Evolutionary conservation across 1,140 invertebrate genomes (phyloP).

Genomic region (Drosophila mauritiana): DNA sequence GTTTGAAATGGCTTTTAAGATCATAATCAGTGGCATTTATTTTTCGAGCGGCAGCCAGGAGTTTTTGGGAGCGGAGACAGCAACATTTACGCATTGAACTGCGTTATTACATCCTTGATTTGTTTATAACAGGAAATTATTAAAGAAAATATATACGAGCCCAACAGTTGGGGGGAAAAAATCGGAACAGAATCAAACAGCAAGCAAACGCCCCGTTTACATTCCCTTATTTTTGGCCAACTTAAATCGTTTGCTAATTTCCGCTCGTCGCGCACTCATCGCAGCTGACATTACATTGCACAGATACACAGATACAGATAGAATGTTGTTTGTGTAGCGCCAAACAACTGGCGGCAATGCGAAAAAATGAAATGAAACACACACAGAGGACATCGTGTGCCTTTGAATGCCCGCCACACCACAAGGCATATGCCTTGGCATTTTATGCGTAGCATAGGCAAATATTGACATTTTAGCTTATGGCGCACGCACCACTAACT

Average conservation of each 20-base stretch:
- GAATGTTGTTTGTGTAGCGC: slow-evolving; percentile 28
- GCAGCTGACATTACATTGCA: slow-evolving; percentile 41
- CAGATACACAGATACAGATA: slow-evolving; percentile 8
- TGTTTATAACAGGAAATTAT: slow-evolving; percentile 83
- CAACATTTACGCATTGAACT: slow-evolving; percentile 72
- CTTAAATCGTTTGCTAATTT: slow-evolving; percentile 82
- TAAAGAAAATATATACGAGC: slow-evolving; percentile 60
- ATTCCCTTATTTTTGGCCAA: slow-evolving; percentile 13
- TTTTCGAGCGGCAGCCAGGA: slow-evolving; percentile 46
- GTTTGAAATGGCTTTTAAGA: slow-evolving; percentile 67
- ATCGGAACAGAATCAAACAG: slow-evolving; percentile 67
- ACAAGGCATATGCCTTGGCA: slow-evolving; percentile 69
- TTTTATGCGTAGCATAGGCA: slow-evolving; percentile 74
- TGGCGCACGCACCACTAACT: slow-evolving; percentile 75
- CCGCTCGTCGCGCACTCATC: slow-evolving; percentile 59
- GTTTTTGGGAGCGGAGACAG: slow-evolving; percentile 10
- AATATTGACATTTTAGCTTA: slow-evolving; percentile 81
- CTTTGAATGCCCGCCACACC: slow-evolving; percentile 67
- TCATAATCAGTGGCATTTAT: slow-evolving; percentile 76
- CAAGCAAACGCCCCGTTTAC: slow-evolving; percentile 61
- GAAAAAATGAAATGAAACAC: slow-evolving; percentile 37
- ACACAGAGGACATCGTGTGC: slow-evolving; percentile 29
- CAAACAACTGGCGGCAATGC: slow-evolving; percentile 44
- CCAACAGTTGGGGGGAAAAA: slow-evolving; percentile 37
- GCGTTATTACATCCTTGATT: slow-evolving; percentile 83